These are phyloP conservation scores for Typhlichthys eigenmanni DNA, from an alignment of 2,797 vertebrate genomes.

Conservation along the genomic window DNA sequence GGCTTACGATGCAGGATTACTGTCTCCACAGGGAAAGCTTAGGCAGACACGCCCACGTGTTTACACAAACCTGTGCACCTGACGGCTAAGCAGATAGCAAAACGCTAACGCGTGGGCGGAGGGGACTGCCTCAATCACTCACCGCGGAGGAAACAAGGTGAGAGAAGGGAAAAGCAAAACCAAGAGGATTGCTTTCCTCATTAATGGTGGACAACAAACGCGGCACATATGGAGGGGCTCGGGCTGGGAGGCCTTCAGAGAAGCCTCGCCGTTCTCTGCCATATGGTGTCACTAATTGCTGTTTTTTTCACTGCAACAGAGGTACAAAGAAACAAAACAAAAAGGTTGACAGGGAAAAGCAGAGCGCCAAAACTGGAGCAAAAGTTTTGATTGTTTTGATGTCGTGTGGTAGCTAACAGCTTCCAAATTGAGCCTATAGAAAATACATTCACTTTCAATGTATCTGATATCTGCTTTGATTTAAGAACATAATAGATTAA, in stretches of 20 bases:
- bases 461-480: constrained; percentile 41
- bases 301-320: constrained; percentile 62
- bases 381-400: constrained; percentile 64
- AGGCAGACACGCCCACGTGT: constrained; percentile 36
- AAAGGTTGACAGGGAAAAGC: constrained; percentile 49
- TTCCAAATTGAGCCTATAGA: constrained; percentile 48
- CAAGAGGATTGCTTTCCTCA: constrained; percentile 50
- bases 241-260: constrained; percentile 78
- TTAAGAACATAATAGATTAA: constrained; percentile 30
- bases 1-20: constrained; percentile 19
- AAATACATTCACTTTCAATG: constrained; percentile 41
- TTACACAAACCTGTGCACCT: constrained; percentile 26
- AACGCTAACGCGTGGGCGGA: constrained; percentile 40
- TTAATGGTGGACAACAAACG: constrained; percentile 75
- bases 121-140: constrained; percentile 39
- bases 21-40: constrained; percentile 29
- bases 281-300: constrained; percentile 84
- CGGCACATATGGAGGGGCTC: constrained; percentile 76
- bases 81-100: constrained; percentile 36
- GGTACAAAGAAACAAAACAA: constrained; percentile 58
- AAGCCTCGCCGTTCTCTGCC: constrained; percentile 65
- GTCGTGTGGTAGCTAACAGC: constrained; percentile 32
- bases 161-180: constrained; percentile 52
- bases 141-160: constrained; percentile 50
- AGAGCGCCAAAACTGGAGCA: constrained; percentile 58